Base-by-base conservation (phyloP, 64 coral and sea anemone species). In the Montipora capricornis region DNA sequence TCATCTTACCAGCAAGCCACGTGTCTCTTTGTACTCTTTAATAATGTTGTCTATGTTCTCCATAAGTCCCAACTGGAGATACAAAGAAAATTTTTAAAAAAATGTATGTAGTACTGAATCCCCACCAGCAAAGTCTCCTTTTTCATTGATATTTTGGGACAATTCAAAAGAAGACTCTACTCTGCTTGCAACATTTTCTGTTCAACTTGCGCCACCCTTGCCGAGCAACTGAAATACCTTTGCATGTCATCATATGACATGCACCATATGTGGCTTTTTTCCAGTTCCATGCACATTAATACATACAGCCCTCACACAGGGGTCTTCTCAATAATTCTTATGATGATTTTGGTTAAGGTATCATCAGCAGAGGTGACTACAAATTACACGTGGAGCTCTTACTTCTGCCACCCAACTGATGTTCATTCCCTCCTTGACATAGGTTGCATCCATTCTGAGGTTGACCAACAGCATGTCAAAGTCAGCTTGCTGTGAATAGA, bases 391-490 rank as follows among this genome's bases (percentile, higher is more conserved):
- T 71, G 2, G 5, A 71, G 73, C 37, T 77, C 29, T 89, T 81
- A 98, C 96, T 71, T 99, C 97, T 70, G 94, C 82, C 19, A 96
- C 78, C 97, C 97, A 99, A 79, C 17, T 92, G 9, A 99, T 85
- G 45, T 89, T 84, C 97, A 99, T 99, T 58, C 97, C 97, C 84
- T 99, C 97, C 62, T 95, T 95, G 26, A 99, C 89, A 73, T 84
- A 99, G 2, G 94, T 95, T 12, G 97, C 94, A 68, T 99, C 97
- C 94, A 99, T 99, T 73, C 97, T 90, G 17, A 99, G 44, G 53
- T 99, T 99, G 19, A 96, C 97, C 17, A 99, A 58, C 13, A 99
- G 89, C 97, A 99, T 96, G 53, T 99, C 97, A 94, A 99, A 99
- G 74, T 99, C 97, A 85, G 97, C 89, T 99, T 99, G 97, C 97